Conservation (phyloP, 2,797 vertebrate species). For the Synaphobranchus kaupii region DNA sequence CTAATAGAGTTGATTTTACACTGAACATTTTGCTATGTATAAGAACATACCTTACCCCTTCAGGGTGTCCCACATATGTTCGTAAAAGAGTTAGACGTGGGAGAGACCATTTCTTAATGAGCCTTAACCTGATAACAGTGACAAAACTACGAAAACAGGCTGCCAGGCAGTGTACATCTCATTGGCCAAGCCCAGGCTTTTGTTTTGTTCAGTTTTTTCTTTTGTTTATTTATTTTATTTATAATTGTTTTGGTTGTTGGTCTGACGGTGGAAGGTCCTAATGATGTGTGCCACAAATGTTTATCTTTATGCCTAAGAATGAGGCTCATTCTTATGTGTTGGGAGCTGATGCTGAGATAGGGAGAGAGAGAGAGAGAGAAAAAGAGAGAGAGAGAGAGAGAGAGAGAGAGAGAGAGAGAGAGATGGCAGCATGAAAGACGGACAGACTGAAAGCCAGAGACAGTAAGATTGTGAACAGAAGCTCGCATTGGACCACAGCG, state of each 20-base stretch:
- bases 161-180: constrained; percentile 52
- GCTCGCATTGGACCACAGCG: not conserved
- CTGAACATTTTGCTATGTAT: too few relatives aligned
- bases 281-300: too few relatives aligned
- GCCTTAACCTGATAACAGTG: constrained; percentile 46
- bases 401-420: not conserved
- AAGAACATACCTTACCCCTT: not conserved
- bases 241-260: constrained; percentile 31
- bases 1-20: not conserved
- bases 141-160: constrained; percentile 49
- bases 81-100: constrained; percentile 41
- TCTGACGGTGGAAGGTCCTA: constrained; percentile 57
- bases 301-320: too few relatives aligned
- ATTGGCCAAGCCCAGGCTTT: constrained; percentile 48
- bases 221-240: constrained; percentile 54
- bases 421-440: not conserved
- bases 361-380: too few relatives aligned
- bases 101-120: constrained; percentile 46
- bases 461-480: not conserved
- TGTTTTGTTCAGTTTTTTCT: constrained; percentile 62
- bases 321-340: too few relatives aligned
- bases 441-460: not conserved
- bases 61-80: not conserved
- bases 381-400: too few relatives aligned
- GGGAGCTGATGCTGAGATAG: constrained; percentile 37